Evolutionary conservation across 2,888 invertebrate genomes (phyloP), one percentile per base, ranked within the genome.

Genomic region (Acleris literana): DNA sequence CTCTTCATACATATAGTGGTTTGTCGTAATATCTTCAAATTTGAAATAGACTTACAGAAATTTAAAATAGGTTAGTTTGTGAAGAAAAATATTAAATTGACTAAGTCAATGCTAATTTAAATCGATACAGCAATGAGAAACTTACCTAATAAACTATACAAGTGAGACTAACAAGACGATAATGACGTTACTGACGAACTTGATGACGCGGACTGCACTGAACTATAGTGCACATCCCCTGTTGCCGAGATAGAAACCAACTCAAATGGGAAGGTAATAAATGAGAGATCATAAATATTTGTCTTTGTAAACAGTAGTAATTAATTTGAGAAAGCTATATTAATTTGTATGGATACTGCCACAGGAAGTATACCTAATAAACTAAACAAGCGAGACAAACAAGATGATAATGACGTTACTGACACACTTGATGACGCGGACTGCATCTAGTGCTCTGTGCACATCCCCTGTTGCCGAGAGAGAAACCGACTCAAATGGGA

Each of bases 221-320:
- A n/a, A n/a, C n/a, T 55, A 13, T 22, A 43, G 55, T 55, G 53
- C 33, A 33, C 53, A 53, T 53, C 39, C 55, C 20, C 55, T 55
- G 39, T 54, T 39, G 16, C 57, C 7, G 43, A 56, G 46, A n/a
- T 44, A 57, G 46, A 57, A 57, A 55, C 55, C 16, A 29, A 58
- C 33, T 6, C 17, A 48, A 58, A 29, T n/a, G 18, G 48, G 29
- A 58, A 18, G 33, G 58, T 58, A 58, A 57, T 57, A 11, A 57
- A 58, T 58, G 18, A 54, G 63, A 64, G 60, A 64, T 62, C 60
- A 70, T 64, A 64, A 64, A 22, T 22, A 22, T 22, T 2, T 3
- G 22, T 3, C 22, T 22, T 3, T 3, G 3, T 22, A 3, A 22
- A 25, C 25, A 25, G 7, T 25, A 25, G 7, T 7, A 1, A 3